Evolutionary conservation across 2,888 invertebrate species (phyloP), one percentile per base, ranked within the genome.

Genomic region (Pollenia amentaria): DNA sequence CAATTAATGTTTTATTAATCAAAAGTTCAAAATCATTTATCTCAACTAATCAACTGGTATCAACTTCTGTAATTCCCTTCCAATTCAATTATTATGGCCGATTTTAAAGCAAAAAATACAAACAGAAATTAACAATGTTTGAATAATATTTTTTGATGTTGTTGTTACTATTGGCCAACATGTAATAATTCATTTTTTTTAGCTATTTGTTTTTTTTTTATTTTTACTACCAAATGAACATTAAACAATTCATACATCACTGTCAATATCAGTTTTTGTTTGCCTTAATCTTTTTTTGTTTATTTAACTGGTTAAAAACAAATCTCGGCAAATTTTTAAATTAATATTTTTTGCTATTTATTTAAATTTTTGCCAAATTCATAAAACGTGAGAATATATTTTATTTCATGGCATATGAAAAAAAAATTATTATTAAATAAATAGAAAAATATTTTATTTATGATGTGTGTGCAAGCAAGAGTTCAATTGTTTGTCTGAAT

Each of bases 221-320:
- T 46, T 72, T 51, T 79, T 62, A 40, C 42, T 48, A 62, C 29
- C 62, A 85, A 84, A 64, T 83, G 60, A 62, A 18, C 62, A 44
- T 72, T 78, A 84, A 89, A 87, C 88, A 88, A 88, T 88, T 88
- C 88, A 88, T 88, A 87, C 82, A 89, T 89, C 89, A 88, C 80
- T 88, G 88, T 87, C 88, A 85, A 62, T 85, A 62, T 57, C 51
- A 75, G 60, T 88, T 73, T 44, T 38, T 64, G 44, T 83, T 76
- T 80, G 53, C 69, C 11, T 65, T 53, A 18, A 65, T 12, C 46
- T 18, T 83, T 48, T 21, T 70, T 44, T 16, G 4, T 67, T 64
- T 42, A 16, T 3, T 11, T 64, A 29, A 18, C 53, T 2, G 11
- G 42, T 10, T 16, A 18, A 11, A 51, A 75, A 75, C n/a, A 78